A percentile compares a stretch with the other conserved stretches of the same genome.
Evolutionary conservation across 2,113 vertebrate species (phyloP).

Genomic region (Nanorana parkeri): DNA sequence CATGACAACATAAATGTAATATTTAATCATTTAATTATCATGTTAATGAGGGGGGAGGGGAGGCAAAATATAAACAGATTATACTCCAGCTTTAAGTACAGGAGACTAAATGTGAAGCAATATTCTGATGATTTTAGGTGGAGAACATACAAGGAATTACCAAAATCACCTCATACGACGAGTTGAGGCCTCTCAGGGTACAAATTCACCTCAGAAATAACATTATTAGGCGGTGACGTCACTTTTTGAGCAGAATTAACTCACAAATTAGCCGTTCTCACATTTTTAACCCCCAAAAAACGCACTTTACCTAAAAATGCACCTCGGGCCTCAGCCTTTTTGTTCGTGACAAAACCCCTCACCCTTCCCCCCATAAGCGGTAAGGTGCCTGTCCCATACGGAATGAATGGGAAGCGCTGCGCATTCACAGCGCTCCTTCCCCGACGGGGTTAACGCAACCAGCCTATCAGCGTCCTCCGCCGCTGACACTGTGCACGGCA

Average conservation of each 20-base stretch:
- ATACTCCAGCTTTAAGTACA: too few species aligned
- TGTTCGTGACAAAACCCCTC: background rate
- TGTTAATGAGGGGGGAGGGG: too few species aligned
- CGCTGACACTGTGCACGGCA: slow-evolving; percentile 16
- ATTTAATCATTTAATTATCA: too few species aligned
- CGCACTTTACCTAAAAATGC: background rate
- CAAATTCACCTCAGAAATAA: background rate
- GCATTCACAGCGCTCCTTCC: background rate
- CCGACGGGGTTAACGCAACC: background rate
- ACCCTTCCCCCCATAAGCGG: background rate
- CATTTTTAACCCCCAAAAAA: background rate
- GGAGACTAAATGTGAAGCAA: too few species aligned
- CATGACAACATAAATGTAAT: too few species aligned
- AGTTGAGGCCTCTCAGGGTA: background rate
- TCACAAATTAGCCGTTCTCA: too few species aligned
- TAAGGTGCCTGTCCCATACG: background rate
- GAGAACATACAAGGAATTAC: too few species aligned
- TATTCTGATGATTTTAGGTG: too few species aligned
- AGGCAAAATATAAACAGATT: too few species aligned
- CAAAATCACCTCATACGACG: too few species aligned
- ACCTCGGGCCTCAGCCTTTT: background rate
- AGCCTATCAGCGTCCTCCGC: background rate
- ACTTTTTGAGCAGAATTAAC: too few species aligned
- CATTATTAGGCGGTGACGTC: background rate
- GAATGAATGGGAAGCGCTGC: background rate